Evolutionary conservation across 1,140 invertebrate genomes (phyloP).

Genomic region (Dryas iulia): DNA sequence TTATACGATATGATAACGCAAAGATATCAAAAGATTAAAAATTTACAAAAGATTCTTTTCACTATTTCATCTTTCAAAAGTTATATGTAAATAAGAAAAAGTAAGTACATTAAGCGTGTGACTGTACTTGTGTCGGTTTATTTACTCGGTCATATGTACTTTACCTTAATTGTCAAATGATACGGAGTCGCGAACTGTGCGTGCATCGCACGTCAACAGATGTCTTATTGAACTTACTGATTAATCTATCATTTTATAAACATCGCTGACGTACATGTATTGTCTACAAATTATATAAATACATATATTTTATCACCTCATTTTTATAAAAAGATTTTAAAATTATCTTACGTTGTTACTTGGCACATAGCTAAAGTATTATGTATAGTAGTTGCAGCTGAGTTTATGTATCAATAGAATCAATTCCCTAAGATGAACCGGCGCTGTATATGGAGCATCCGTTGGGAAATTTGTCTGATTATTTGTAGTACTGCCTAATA

Average conservation of each 20-base stretch:
- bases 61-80: too few species aligned
- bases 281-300: too few species aligned
- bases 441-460: not conserved
- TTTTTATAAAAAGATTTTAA: not conserved
- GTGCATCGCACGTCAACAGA: constrained; percentile 4
- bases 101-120: not conserved
- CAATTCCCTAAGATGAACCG: not conserved
- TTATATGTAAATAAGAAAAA: too few species aligned
- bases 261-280: not conserved
- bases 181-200: not conserved
- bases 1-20: too few species aligned
- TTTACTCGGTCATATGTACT: constrained; percentile 1
- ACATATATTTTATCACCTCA: not conserved
- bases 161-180: not conserved
- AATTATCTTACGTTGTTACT: not conserved
- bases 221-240: not conserved
- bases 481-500: not conserved
- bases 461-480: not conserved
- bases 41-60: too few species aligned
- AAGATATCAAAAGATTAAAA: too few species aligned
- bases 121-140: not conserved
- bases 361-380: not conserved
- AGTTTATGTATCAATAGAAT: not conserved
- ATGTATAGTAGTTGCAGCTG: not conserved
- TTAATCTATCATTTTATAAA: constrained; percentile 5